Evolutionary conservation across 2,888 invertebrate species (phyloP).

Genomic region (Sinelater perroti): DNA sequence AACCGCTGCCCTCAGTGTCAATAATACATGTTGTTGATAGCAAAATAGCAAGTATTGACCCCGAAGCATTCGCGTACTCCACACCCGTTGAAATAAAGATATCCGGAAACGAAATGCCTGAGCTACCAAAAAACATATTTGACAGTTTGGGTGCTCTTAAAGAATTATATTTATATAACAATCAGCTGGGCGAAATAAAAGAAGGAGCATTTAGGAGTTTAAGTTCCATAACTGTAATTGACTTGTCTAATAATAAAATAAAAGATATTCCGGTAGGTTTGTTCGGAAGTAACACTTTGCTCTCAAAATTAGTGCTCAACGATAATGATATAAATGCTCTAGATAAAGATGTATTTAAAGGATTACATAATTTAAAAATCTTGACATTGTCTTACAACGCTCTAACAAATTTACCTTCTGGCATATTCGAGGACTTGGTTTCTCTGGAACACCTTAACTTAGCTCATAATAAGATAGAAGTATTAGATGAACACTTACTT

Average conservation of each 20-base stretch:
- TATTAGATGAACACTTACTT: neutral
- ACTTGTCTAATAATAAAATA: neutral
- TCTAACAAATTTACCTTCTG: neutral
- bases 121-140: too few relatives aligned
- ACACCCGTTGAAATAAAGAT: too few relatives aligned
- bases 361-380: neutral
- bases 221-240: neutral
- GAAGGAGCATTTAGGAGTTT: neutral
- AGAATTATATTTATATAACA: neutral
- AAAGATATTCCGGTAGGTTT: neutral
- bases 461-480: constrained; percentile 4
- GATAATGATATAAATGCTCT: neutral
- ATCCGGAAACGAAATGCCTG: too few relatives aligned
- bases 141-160: too few relatives aligned
- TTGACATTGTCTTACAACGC: neutral
- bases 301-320: neutral
- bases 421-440: neutral
- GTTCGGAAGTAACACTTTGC: neutral
- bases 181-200: neutral
- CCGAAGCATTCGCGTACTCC: constrained; percentile 16
- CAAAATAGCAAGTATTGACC: constrained; percentile 7
- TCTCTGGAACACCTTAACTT: neutral
- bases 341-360: constrained; percentile 4
- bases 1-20: neutral
- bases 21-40: constrained; percentile 9